These are phyloP conservation scores for Lycia hirtaria DNA, from an alignment of 2,888 invertebrate genomes.

Conservation along the genomic window DNA sequence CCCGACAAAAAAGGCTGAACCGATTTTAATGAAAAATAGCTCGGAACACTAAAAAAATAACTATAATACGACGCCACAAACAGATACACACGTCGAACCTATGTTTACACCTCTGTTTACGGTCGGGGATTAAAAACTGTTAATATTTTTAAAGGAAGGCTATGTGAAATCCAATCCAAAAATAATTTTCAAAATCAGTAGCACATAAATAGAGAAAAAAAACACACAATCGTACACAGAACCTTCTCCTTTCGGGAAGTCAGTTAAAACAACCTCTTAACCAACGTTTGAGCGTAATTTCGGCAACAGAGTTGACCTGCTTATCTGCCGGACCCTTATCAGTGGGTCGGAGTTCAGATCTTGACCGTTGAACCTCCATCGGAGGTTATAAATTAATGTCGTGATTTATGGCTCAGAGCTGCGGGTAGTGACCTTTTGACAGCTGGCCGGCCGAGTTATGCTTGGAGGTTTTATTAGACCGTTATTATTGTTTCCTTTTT, in stretches of 20 bases:
- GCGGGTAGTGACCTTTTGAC: slow-evolving; percentile 46
- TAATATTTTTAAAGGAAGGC: too few relatives aligned
- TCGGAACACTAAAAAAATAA: too few relatives aligned
- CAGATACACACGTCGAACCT: too few relatives aligned
- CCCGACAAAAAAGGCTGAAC: too few relatives aligned
- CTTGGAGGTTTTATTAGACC: slow-evolving; percentile 6
- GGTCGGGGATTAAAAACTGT: too few relatives aligned
- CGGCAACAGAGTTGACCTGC: slow-evolving; percentile 22
- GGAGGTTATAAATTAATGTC: slow-evolving; percentile 39
- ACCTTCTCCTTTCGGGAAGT: too few relatives aligned
- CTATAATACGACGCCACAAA: too few relatives aligned
- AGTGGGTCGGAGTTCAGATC: slow-evolving; percentile 26
- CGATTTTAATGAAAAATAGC: too few relatives aligned
- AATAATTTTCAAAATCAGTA: too few relatives aligned
- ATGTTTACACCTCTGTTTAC: too few relatives aligned
- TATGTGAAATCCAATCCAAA: too few relatives aligned
- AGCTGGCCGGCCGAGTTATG: slow-evolving; percentile 17
- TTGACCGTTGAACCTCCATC: slow-evolving; percentile 23
- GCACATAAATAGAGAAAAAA: too few relatives aligned
- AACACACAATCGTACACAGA: background rate
- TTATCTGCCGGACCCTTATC: slow-evolving; percentile 33
- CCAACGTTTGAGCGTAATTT: slow-evolving; percentile 1
- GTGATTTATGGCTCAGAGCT: slow-evolving; percentile 45
- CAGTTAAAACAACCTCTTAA: background rate
- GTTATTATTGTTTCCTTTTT: slow-evolving; percentile 12